Base-by-base conservation (phyloP, 92 coral and sea anemone species). In the Isaurus tuberculatus region DNA sequence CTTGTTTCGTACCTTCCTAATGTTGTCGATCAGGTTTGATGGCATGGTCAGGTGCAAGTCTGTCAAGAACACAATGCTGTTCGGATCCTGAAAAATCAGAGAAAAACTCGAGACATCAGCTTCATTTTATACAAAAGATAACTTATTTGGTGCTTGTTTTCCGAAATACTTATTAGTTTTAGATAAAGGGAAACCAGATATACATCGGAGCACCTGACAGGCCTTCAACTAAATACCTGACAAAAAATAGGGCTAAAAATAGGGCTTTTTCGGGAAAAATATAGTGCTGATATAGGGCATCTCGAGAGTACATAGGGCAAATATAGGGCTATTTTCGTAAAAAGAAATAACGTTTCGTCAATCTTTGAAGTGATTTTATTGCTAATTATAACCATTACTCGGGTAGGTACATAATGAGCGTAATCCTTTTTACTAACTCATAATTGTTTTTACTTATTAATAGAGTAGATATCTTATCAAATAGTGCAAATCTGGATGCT, bases 11-110 rank as follows among this genome's bases (percentile, higher is more conserved):
- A 74, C 80, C 60, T 74, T 74, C 30, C 80, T 31, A 27, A 74
- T 74, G 80, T 53, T 75, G 26, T 75, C 81, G 25, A 75, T 75
- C 17, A 75, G 67, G 67, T 75, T 75, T 33, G 30, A 2, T 53
- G 81, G 81, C 81, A 75, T 75, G 13, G 81, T 75, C 19, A 75
- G 40, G 27, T 75, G 81, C 23, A 75, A 51, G 42, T 75, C 81
- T 7, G 81, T 36, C 81, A 75, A 30, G 68, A 75, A 75, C 29
- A 75, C 81, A 55, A 75, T 51, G 66, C 81, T 55, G 48, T 75
- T 55, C 1, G 81, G 81, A 75, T 75, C 81, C 81, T 75, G 49
- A n/a, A n/a, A n/a, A n/a, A n/a, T n/a, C n/a, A n/a, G n/a, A n/a
- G n/a, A n/a, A n/a, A n/a, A n/a, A n/a, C n/a, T n/a, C n/a, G n/a